Base-by-base conservation (phyloP, 2,888 invertebrate genomes). In the Agrenia bidenticulata region DNA sequence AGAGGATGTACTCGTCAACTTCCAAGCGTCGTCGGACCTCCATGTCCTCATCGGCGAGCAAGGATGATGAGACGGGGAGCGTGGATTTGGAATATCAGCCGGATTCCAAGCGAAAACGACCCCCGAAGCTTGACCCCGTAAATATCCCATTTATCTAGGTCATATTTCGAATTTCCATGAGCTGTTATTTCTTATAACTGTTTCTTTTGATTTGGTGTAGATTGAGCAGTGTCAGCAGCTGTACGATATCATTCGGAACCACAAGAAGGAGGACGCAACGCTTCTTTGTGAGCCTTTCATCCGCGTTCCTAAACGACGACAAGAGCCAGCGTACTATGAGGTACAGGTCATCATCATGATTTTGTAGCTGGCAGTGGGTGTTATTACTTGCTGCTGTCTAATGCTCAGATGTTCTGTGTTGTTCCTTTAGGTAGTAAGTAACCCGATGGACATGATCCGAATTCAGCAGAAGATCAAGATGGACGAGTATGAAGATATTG, bases 401-500 rank as follows among this genome's bases (percentile, higher is more conserved):
- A n/a, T n/a, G n/a, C n/a, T n/a, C n/a, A n/a, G n/a, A 24, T 39
- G 41, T 57, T 26, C 53, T 23, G 37, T 45, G 59, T 42, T 61
- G n/a, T 41, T 50, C 51, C 82, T 83, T 75, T 80, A 85, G 78
- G 91, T 94, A 41, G 94, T 99, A 1, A 86, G 88, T 7, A 92
- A 92, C 79, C 98, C 98, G 1, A 98, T 99, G 78, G 98, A 99
- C 81, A 84, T 99, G 78, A 81, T 96, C 49, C 88, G 91, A 81
- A 94, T 99, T 2, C 96, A 97, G 80, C 96, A 96, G 79, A 98
- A 97, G 80, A 82, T 98, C 11, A 96, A 95, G 85, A 95, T 93
- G 0, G 97, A 98, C 77, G 95, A 96, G 61, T 99, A 99, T 80
- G 90, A 91, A 75, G 94, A 94, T 79, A 85, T 97, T 74, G 94